These are phyloP conservation scores for Dicrostonyx torquatus DNA, from an alignment of 2,797 vertebrate species.

Conservation along the genomic window DNA sequence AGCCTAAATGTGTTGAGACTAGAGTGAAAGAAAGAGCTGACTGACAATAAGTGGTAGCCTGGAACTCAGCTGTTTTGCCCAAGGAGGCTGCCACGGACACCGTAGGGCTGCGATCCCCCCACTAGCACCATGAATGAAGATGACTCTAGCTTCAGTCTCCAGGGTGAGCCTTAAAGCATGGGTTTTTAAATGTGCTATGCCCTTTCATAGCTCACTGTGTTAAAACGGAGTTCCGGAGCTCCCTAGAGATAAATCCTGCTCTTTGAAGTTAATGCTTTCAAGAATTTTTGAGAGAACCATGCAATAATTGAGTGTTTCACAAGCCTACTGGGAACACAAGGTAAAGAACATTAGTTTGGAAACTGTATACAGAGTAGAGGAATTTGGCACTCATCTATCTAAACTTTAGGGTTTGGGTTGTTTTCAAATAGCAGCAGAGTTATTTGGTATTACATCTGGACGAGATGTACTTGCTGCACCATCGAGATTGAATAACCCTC, in stretches of 20 bases:
- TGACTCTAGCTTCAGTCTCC: neutral
- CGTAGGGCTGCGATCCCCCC: neutral
- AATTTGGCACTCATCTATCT: neutral
- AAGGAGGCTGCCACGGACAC: neutral
- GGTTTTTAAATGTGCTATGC: neutral
- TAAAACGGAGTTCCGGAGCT: neutral
- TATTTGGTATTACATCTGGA: neutral
- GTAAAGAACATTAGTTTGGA: neutral
- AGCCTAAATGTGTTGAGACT: neutral
- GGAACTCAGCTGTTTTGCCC: neutral
- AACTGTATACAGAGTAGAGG: neutral
- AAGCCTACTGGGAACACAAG: neutral
- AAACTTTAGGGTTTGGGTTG: neutral
- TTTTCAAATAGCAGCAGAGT: neutral
- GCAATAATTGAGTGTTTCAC: neutral
- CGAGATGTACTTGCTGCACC: neutral
- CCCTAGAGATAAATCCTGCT: neutral
- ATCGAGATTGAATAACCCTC: neutral
- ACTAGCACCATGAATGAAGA: neutral
- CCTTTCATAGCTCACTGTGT: neutral
- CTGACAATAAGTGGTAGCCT: too few species aligned
- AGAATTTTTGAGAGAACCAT: neutral
- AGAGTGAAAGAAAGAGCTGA: neutral
- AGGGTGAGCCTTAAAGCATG: neutral
- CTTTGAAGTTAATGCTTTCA: neutral